Evolutionary conservation across 2,113 vertebrate genomes (phyloP).

Genomic region (Murina feae): DNA sequence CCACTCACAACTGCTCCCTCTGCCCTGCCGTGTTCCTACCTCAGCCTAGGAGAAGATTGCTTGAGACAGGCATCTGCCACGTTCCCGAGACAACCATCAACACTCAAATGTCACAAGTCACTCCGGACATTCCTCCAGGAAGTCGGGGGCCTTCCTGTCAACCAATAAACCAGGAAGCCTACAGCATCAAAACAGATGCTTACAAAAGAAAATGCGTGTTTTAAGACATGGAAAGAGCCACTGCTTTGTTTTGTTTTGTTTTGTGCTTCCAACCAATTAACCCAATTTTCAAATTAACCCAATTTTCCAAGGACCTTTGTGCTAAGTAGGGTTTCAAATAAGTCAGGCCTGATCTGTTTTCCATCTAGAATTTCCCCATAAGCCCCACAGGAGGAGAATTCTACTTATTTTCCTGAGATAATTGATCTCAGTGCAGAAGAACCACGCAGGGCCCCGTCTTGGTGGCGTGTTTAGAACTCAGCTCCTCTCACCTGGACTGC

Average conservation of each 20-base stretch:
- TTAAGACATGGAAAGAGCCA: not conserved
- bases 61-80: not conserved
- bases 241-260: not conserved
- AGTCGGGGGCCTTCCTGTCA: not conserved
- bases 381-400: not conserved
- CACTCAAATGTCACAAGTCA: conserved; percentile 10
- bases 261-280: conserved; percentile 20
- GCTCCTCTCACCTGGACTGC: accelerated
- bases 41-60: not conserved
- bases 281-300: conserved; percentile 24
- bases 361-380: conserved; percentile 28
- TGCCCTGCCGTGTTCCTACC: not conserved
- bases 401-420: accelerated
- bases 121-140: not conserved
- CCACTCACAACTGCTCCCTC: not conserved
- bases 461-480: not conserved
- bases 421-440: not conserved
- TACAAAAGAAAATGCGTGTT: conserved; percentile 1
- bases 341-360: not conserved
- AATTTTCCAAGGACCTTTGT: not conserved
- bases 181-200: not conserved
- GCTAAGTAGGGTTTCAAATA: not conserved
- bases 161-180: not conserved
- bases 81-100: conserved; percentile 36
- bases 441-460: accelerated